Evolutionary conservation across 2,888 invertebrate genomes (phyloP), one percentile per base, ranked within the genome.

Genomic region (Plemyria rubiginata): DNA sequence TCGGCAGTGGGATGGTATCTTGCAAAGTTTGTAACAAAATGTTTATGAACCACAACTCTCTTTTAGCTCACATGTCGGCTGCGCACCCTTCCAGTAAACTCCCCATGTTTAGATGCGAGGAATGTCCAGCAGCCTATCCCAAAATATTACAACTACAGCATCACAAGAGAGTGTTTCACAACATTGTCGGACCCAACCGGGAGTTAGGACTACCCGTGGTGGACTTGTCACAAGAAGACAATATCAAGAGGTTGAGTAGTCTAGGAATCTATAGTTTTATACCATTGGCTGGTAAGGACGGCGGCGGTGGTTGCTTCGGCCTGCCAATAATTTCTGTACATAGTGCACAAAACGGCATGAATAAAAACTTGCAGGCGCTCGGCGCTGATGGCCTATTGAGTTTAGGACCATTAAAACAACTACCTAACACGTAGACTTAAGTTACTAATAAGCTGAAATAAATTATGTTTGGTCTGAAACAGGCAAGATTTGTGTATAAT

Each of bases 241-340:
- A 95, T 28, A 84, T 96, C 54, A 94, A 94, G 72, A 93, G 95
- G 70, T 87, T 96, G 11, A 93, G 94, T 67, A 93, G 85, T 76
- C 87, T 96, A 75, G 96, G 96, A 46, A 95, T 96, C 67, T 94
- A 94, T 76, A 95, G 95, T 86, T 96, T 95, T 84, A 96, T 96
- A 73, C 96, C 96, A 0, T 79, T 96, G 65, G 95, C 95, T 1
- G 95, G 95, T 70, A 87, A 94, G 22, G 94, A 94, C 62, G 94
- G 94, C 66, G 86, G 93, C 0, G 94, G 93, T 41, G 95, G 95
- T 4, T 94, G 94, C 65, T 96, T 95, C 71, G 96, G 95, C 11
- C 90, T 96, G 56, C 96, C 96, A 1, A 94, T 96, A 62, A 94
- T 96, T 55, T 94, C 95, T 1, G 94, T 95, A 54, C 95, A 95